These are phyloP conservation scores for Pogonomyrmex californicus DNA, from an alignment of 1,140 invertebrate species.

Conservation along the genomic window DNA sequence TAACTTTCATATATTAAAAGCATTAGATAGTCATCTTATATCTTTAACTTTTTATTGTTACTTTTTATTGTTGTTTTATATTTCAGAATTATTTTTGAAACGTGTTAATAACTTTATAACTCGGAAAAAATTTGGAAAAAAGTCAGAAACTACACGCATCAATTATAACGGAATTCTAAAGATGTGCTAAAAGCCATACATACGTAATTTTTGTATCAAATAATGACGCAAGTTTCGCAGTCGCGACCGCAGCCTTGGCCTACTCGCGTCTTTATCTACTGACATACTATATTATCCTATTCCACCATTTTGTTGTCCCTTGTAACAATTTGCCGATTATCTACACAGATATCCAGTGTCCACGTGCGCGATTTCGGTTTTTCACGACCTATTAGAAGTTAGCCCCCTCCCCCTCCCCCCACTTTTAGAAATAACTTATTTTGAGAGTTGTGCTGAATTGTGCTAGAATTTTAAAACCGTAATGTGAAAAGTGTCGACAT, in stretches of 20 bases:
- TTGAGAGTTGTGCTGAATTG: not conserved
- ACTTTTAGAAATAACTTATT: not conserved
- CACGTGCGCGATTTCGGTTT: not conserved
- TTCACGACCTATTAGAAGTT: not conserved
- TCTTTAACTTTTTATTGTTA: not conserved
- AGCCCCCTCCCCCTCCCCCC: too few species aligned
- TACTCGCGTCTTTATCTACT: constrained; percentile 35
- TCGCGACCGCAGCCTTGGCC: constrained; percentile 40
- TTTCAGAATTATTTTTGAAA: not conserved
- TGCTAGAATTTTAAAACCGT: too few species aligned
- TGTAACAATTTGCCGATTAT: constrained; percentile 2
- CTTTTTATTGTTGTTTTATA: not conserved
- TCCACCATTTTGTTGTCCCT: not conserved
- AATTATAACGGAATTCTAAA: not conserved
- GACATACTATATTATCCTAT: constrained; percentile 30
- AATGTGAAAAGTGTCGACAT: too few species aligned
- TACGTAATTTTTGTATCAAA: constrained; percentile 16
- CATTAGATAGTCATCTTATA: not conserved
- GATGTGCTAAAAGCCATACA: not conserved
- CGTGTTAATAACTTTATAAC: not conserved
- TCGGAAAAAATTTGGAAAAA: too few species aligned
- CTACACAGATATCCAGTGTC: not conserved
- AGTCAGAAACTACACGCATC: not conserved
- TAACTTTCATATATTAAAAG: not conserved
- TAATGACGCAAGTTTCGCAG: constrained; percentile 16